Evolutionary conservation across 1,140 invertebrate species (phyloP).

Genomic region (Globodera ellingtonae): DNA sequence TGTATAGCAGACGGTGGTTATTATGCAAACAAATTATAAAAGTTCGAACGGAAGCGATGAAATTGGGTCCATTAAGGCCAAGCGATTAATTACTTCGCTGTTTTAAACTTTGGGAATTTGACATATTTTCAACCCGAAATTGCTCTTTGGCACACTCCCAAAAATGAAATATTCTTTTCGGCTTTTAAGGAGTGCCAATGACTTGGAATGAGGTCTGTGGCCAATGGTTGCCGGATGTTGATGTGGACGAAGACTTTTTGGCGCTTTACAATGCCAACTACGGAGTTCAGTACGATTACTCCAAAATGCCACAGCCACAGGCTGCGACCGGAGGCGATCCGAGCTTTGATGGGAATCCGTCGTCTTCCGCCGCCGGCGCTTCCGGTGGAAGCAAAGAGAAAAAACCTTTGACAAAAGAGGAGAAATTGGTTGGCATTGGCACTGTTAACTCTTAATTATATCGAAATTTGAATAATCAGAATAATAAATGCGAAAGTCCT

Average conservation of each 20-base stretch:
- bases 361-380: background rate
- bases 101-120: background rate
- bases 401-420: constrained; percentile 66
- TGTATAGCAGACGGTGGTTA: background rate
- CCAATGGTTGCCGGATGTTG: constrained; percentile 58
- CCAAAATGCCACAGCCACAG: constrained; percentile 33
- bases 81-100: background rate
- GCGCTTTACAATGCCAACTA: constrained; percentile 93
- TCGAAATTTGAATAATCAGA: too few species aligned
- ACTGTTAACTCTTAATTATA: constrained; percentile 30
- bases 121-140: background rate
- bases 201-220: constrained; percentile 50
- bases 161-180: background rate
- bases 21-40: background rate
- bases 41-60: too few species aligned
- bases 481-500: too few species aligned
- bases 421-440: constrained; percentile 56
- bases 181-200: constrained; percentile 41
- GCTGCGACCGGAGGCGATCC: constrained; percentile 32
- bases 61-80: too few species aligned
- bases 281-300: constrained; percentile 72
- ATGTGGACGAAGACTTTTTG: constrained; percentile 93
- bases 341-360: constrained; percentile 21
- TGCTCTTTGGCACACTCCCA: too few species aligned
- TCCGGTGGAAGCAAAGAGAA: constrained; percentile 41